Evolutionary conservation across 2,888 invertebrate genomes (phyloP).

Genomic region (Oscheius onirici): DNA sequence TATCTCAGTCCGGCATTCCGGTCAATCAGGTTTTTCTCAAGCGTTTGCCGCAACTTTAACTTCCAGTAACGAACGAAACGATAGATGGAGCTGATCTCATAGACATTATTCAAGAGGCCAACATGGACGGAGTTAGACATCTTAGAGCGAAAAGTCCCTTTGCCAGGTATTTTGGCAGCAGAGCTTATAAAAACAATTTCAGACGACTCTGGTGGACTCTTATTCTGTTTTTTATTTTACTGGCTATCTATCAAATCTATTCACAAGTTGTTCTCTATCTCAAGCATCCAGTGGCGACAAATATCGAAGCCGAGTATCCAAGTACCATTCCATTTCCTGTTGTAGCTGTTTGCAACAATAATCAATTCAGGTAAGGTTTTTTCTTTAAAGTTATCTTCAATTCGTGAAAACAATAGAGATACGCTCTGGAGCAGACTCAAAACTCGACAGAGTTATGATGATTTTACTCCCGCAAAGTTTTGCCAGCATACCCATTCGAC

Average conservation of each 20-base stretch:
- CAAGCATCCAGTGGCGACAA: slow-evolving; percentile 62
- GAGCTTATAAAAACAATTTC: slow-evolving; percentile 4
- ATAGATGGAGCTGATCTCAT: slow-evolving; percentile 45
- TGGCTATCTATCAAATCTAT: slow-evolving; percentile 64
- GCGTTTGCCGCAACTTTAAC: not conserved
- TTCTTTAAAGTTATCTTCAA: too few species aligned
- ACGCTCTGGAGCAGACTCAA: too few species aligned
- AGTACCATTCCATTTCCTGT: slow-evolving; percentile 64
- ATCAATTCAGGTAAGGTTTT: slow-evolving; percentile 62
- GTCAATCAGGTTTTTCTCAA: not conserved
- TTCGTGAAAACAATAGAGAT: too few species aligned
- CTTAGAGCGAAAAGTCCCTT: slow-evolving; percentile 50
- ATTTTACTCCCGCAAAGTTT: too few species aligned
- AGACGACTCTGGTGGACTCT: slow-evolving; percentile 57
- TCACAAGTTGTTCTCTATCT: slow-evolving; percentile 55
- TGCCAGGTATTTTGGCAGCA: slow-evolving; percentile 43
- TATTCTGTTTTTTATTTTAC: slow-evolving; percentile 57
- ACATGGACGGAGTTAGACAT: slow-evolving; percentile 70
- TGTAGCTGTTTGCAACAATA: slow-evolving; percentile 70
- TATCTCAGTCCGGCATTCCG: not conserved
- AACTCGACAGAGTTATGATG: not conserved
- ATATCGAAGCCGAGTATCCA: slow-evolving; percentile 69
- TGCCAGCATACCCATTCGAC: too few species aligned
- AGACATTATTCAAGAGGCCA: slow-evolving; percentile 64
- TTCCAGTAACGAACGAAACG: slow-evolving; percentile 17